A percentile compares a stretch with the other conserved stretches of the same genome.
phyloP scores from a whole-genome alignment of 2,888 invertebrate species.

The Meteorus cinctellus region DNA sequence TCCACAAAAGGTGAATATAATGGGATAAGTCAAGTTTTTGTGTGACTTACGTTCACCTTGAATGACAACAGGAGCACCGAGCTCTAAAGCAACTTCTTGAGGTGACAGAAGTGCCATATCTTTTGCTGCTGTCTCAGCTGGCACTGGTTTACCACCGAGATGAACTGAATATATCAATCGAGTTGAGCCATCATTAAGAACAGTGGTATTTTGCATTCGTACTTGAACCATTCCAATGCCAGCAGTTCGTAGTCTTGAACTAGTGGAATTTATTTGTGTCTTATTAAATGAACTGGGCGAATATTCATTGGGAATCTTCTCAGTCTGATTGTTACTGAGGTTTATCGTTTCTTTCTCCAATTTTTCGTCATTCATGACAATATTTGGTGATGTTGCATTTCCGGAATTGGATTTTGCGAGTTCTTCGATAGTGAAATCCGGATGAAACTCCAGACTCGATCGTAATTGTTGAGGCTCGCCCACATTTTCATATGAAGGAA shows the following conservation, averaged over 20 bases:
- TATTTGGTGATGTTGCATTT: constrained; percentile 10
- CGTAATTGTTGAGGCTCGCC: constrained; percentile 22
- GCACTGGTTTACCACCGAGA: constrained; percentile 85
- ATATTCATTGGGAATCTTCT: neutral
- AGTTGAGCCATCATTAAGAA: constrained; percentile 62
- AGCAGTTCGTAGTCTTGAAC: constrained; percentile 48
- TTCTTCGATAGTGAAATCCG: constrained; percentile 9
- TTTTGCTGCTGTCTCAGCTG: constrained; percentile 86
- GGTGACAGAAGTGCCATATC: constrained; percentile 89
- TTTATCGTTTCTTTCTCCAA: neutral
- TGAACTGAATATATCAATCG: constrained; percentile 85
- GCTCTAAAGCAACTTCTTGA: constrained; percentile 82
- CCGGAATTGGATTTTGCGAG: neutral
- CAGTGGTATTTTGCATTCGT: constrained; percentile 68
- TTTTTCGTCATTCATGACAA: neutral
- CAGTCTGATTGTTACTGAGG: neutral
- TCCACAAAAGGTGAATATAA: neutral
- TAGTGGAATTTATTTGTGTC: constrained; percentile 46
- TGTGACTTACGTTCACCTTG: constrained; percentile 87
- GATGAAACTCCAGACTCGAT: constrained; percentile 22
- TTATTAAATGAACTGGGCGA: constrained; percentile 26
- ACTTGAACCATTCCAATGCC: constrained; percentile 66
- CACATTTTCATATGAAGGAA: neutral
- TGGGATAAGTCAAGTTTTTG: neutral
- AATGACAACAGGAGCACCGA: constrained; percentile 85